Evolutionary conservation across 1,140 invertebrate genomes (phyloP), one percentile per base, ranked within the genome.

Genomic region (Drosophila eugracilis): DNA sequence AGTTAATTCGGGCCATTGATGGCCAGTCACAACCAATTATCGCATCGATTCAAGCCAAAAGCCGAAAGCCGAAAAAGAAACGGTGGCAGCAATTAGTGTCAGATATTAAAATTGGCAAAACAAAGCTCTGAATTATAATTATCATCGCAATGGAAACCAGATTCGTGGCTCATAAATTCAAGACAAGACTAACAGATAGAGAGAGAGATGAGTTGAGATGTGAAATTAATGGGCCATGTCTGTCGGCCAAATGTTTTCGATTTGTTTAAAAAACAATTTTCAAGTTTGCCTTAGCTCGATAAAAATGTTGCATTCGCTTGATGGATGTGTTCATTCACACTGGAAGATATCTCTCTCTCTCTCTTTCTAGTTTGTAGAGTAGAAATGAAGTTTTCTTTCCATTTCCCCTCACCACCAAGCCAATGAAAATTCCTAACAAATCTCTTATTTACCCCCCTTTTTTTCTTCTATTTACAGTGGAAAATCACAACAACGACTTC

Each of bases 1-100:
- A 86, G 81, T 86, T 86, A 81, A 86, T 86, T 88, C 85, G 67
- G 54, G 79, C 72, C 73, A 70, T 86, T 86, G 67, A 54, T 57
- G 54, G 69, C 58, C 77, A 74, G 83, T 86, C 81, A 86, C 72
- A 86, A 78, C 58, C 78, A 81, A 85, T 85, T 73, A 85, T 85
- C 76, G 65, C 55, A 59, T 49, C 55, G 55, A 59, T 58, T 49
- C 32, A 22, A 63, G 60, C 45, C 53, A 63, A 76, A 81, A n/a
- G n/a, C n/a, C n/a, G n/a, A n/a, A n/a, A n/a, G n/a, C n/a, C n/a
- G n/a, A n/a, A n/a, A n/a, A n/a, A n/a, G n/a, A n/a, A 66, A 85
- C 81, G 77, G 83, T 86, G 83, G 81, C 81, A 75, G 74, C 83
- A 86, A 86, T 86, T 86, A 85, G 55, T 74, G 73, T 86, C 81